Base-by-base conservation (phyloP, 64 coral and sea anemone genomes). In the Montipora sp. region DNA sequence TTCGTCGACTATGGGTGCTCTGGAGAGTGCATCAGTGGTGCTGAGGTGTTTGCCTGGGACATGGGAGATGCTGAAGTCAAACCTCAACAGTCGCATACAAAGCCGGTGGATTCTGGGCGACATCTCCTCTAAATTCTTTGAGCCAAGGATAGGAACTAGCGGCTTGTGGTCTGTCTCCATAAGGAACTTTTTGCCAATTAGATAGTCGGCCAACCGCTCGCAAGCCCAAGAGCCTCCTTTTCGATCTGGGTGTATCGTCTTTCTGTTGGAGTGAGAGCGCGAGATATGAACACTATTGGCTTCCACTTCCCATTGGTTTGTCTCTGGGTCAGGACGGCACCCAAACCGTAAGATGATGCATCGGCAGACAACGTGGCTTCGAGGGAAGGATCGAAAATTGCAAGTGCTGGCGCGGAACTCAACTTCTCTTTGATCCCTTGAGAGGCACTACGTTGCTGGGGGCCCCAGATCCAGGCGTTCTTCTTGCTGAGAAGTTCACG, bases 351-450 rank as follows among this genome's bases (percentile, higher is more conserved):
- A 12, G 48, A 66, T 20, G 51, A 66, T 36, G 80, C 87, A n/a
- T 94, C 93, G 24, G 87, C 87, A 15, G 93, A 94, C n/a, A 94
- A 9, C 10, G 7, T 81, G 3, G 88, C 87, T 63, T 90, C 73
- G 6, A 45, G 45, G 0, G 73, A 3, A 9, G 82, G 80, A 46
- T 95, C 93, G 47, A 74, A 87, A 47, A 90, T 95, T 14, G 80
- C 74, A 10, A 95, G 63, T 7, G 73, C 71, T 68, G 88, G 93
- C n/a, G 81, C 59, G 8, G 88, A 79, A 46, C 51, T 87, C 47
- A 95, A 15, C 59, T 63, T 63, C 59, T 63, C 59, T 15, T 63
- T 63, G 59, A 63, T 63, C 3, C 9, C 13, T 63, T 63, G 9
- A 13, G 13, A 63, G 8, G 59, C 59, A 13, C 59, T 63, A 10